Percentiles rank a stretch among this genome's conserved stretches.
Conservation (phyloP, 2,113 vertebrate genomes). For the Hipposideros armiger region DNA sequence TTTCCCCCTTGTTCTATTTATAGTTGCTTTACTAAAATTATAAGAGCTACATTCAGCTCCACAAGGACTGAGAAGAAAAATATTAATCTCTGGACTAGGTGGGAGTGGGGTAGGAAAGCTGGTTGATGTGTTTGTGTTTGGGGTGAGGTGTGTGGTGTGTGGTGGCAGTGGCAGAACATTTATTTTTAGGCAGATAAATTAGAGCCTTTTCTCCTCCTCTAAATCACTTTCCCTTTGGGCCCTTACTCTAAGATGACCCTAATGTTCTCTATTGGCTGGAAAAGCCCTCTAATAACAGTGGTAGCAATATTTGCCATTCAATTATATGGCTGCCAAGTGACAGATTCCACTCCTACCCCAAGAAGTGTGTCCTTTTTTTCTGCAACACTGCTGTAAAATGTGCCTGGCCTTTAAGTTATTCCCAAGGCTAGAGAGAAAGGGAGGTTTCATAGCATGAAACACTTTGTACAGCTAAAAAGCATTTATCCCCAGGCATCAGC, state of each 20-base stretch:
- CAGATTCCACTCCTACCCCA: slow-evolving; percentile 40
- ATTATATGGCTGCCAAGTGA: slow-evolving; percentile 35
- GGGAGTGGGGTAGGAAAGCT: not conserved
- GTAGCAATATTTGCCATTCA: slow-evolving; percentile 69
- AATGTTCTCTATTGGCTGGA: slow-evolving; percentile 45
- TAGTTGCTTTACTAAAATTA: slow-evolving; percentile 53
- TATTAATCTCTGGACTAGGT: slow-evolving; percentile 7
- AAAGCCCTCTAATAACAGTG: slow-evolving; percentile 33
- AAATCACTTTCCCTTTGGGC: slow-evolving; percentile 51
- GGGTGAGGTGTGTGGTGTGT: not conserved
- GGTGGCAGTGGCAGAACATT: slow-evolving; percentile 16
- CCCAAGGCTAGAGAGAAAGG: not conserved
- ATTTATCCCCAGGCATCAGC: not conserved
- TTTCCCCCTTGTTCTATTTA: not conserved
- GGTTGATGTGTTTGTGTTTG: not conserved
- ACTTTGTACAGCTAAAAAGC: slow-evolving; percentile 14
- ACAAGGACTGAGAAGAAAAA: slow-evolving; percentile 39
- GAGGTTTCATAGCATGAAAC: slow-evolving; percentile 18
- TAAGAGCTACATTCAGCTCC: not conserved
- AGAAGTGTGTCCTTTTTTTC: slow-evolving; percentile 31
- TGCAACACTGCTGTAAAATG: slow-evolving; percentile 57
- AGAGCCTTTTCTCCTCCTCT: slow-evolving; percentile 16
- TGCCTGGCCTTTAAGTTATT: slow-evolving; percentile 60
- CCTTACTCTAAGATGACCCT: slow-evolving; percentile 41
- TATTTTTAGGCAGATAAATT: slow-evolving; percentile 58